phyloP scores from a whole-genome alignment of 2,888 invertebrate species.

The Dexiosoma caninum region DNA sequence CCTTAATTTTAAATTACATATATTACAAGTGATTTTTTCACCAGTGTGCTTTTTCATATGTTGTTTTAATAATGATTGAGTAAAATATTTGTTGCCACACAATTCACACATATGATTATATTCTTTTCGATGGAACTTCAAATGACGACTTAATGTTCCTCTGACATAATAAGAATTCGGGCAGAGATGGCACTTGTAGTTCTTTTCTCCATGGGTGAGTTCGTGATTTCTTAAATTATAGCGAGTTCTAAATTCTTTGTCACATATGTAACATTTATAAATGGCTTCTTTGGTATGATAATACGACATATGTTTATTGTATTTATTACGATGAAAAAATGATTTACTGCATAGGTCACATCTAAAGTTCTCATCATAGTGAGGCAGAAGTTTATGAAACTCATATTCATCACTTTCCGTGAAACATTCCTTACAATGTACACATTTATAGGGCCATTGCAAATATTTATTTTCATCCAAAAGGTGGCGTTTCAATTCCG shows the following conservation, averaged over 20 bases:
- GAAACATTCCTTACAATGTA: conserved; percentile 31
- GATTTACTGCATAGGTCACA: conserved; percentile 7
- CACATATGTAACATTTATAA: conserved; percentile 24
- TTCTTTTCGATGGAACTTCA: conserved; percentile 11
- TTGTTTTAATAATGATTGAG: not conserved
- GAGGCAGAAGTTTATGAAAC: conserved; percentile 29
- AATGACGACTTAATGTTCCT: not conserved
- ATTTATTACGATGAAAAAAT: not conserved
- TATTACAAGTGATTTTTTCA: conserved; percentile 38
- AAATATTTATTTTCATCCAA: not conserved
- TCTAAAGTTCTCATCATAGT: conserved; percentile 15
- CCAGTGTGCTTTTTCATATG: conserved; percentile 36
- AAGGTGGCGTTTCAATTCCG: conserved; percentile 1
- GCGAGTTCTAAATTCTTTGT: not conserved
- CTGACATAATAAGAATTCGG: not conserved
- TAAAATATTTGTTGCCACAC: conserved; percentile 14
- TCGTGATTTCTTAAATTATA: not conserved
- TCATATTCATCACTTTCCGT: conserved; percentile 9
- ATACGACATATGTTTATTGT: not conserved
- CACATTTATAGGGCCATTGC: conserved; percentile 32
- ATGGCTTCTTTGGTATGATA: not conserved
- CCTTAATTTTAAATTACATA: conserved; percentile 39
- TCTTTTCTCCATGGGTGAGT: conserved; percentile 12
- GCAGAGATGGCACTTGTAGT: conserved; percentile 31
- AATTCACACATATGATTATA: conserved; percentile 29